Conservation (phyloP, 2,888 invertebrate genomes). For the Dryobota labecula region DNA sequence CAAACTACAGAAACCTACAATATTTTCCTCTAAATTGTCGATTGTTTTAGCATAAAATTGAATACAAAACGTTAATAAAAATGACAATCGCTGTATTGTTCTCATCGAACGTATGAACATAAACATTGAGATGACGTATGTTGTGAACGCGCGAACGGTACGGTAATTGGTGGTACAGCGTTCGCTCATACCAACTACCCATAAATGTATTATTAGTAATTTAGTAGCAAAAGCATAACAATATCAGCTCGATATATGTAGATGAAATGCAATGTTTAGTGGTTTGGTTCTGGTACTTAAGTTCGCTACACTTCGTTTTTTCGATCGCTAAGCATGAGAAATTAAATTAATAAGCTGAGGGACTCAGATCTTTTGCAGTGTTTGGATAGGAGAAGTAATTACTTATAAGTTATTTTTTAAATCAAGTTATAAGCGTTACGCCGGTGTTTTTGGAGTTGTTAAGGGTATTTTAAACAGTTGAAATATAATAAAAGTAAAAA, state of each 20-base stretch:
- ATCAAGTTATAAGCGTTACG: constrained; percentile 78
- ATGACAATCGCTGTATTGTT: constrained; percentile 85
- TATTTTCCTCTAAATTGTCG: constrained; percentile 39
- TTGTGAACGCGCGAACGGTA: constrained; percentile 43
- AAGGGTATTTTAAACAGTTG: no score
- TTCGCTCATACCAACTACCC: constrained; percentile 66
- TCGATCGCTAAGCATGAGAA: constrained; percentile 64
- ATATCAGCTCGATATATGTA: constrained; percentile 77
- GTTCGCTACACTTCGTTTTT: constrained; percentile 56
- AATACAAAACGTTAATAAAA: constrained; percentile 71
- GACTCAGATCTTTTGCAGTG: constrained; percentile 61
- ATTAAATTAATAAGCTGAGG: constrained; percentile 77
- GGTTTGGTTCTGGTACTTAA: constrained; percentile 63
- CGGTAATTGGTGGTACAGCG: constrained; percentile 56
- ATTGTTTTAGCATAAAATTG: constrained; percentile 53
- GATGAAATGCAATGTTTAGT: constrained; percentile 78
- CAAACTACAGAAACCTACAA: constrained; percentile 15
- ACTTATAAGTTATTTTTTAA: constrained; percentile 59
- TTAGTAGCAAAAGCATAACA: constrained; percentile 83
- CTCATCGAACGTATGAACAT: constrained; percentile 60
- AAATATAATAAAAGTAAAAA: no score
- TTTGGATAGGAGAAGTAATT: constrained; percentile 53
- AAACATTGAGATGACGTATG: constrained; percentile 52
- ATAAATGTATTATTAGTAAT: constrained; percentile 81
- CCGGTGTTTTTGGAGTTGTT: constrained; percentile 76